Evolutionary conservation across 2,797 vertebrate genomes (phyloP).

Genomic region (Pagetopsis macropterus): DNA sequence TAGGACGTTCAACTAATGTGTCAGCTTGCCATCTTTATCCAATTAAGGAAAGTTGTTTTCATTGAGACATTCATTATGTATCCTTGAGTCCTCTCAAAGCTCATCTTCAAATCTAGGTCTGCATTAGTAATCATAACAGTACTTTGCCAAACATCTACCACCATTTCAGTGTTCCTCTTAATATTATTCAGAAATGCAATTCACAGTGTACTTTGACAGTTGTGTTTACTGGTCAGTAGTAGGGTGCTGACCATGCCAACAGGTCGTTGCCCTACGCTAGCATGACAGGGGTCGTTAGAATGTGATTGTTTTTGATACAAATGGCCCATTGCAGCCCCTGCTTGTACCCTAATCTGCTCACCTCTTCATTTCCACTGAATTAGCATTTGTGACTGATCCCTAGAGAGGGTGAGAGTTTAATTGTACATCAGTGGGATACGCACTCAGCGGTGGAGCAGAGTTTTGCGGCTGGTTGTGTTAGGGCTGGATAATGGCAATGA

Average conservation of each 20-base stretch:
- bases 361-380: conserved; percentile 15
- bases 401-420: conserved; percentile 17
- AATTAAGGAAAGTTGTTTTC: background rate
- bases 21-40: background rate
- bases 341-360: conserved; percentile 5
- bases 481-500: background rate
- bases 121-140: background rate
- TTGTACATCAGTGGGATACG: conserved; percentile 3
- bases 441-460: background rate
- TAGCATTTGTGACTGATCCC: conserved; percentile 14
- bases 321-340: background rate
- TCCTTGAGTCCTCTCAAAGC: background rate
- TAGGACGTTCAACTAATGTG: background rate
- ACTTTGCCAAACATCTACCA: background rate
- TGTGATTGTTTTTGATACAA: background rate
- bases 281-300: background rate
- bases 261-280: background rate
- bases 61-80: background rate
- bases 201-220: background rate
- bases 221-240: background rate
- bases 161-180: background rate
- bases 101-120: background rate
- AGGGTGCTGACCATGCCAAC: background rate
- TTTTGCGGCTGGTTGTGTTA: background rate
- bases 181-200: background rate